Base-by-base conservation (phyloP, 2,888 invertebrate species). In the Neoitamus cyanurus region DNA sequence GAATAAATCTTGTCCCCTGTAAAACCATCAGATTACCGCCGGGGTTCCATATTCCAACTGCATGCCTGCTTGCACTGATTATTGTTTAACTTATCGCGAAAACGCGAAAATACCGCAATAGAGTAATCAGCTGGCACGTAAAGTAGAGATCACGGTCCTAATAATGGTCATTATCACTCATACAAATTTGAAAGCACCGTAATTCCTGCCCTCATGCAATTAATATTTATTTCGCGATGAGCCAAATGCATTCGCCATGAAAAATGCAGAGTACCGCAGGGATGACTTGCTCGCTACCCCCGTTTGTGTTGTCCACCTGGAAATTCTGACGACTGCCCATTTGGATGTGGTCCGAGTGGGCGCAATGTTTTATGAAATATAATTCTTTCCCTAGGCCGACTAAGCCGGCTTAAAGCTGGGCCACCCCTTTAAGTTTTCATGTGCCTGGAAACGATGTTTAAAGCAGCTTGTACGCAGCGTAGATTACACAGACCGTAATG, bases 191-290 rank as follows among this genome's bases (percentile, higher is more conserved):
- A 48, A 48, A 48, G 6, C 20, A 9, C 20, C 58, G 20, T 58
- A 25, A 58, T 20, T 58, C 6, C 25, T 20, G 20, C 58, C 58
- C 58, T 5, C 58, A 20, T 58, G 58, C 5, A 58, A 58, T 58
- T 58, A 58, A 58, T 58, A 58, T 58, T 58, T 58, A 58, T 58
- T 58, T 58, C 58, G 58, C 58, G 58, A 58, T 58, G 58, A 25
- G 58, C 11, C 25, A 58, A 58, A 58, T 58, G 58, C 58, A 58
- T 11, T 37, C 37, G 37, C 13, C 37, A 37, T 58, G 20, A 58
- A 58, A 58, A 58, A 58, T 58, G 58, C 58, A 58, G 6, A 58
- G 58, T 20, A 7, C 58, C 25, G 11, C 25, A 58, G 58, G 58
- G 20, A 58, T 25, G 58, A 58, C 58, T 9, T 20, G 58, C 9